Conservation (phyloP, 2,797 vertebrate species). For the Champsocephalus esox region DNA sequence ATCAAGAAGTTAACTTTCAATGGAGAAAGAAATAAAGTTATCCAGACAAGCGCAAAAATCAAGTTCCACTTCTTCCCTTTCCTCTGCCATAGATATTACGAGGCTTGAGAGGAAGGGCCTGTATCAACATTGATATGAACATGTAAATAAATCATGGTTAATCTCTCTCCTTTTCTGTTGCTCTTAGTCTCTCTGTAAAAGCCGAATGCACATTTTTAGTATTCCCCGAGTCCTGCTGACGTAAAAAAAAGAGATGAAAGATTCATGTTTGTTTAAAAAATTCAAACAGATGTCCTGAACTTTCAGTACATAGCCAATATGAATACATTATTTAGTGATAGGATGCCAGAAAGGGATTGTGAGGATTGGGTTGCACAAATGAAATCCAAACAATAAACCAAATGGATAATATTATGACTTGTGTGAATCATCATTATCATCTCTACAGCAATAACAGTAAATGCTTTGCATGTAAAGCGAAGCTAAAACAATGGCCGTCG, state of each 20-base stretch:
- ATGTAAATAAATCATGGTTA: slow-evolving; percentile 80
- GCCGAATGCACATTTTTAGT: slow-evolving; percentile 77
- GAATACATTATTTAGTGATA: slow-evolving; percentile 79
- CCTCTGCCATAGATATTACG: slow-evolving; percentile 39
- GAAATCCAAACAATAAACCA: slow-evolving; percentile 47
- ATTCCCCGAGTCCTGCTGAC: slow-evolving; percentile 79
- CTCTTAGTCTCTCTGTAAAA: slow-evolving; percentile 61
- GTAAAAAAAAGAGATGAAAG: slow-evolving; percentile 78
- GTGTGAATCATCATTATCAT: background rate
- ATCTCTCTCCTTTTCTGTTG: slow-evolving; percentile 35
- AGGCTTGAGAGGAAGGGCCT: slow-evolving; percentile 52
- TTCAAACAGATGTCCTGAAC: slow-evolving; percentile 85
- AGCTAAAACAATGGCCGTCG: background rate
- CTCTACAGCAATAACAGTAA: background rate
- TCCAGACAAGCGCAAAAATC: slow-evolving; percentile 26
- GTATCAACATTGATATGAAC: slow-evolving; percentile 71
- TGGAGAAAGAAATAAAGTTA: slow-evolving; percentile 14
- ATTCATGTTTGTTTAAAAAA: slow-evolving; percentile 85
- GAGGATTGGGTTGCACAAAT: slow-evolving; percentile 43
- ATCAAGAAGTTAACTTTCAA: slow-evolving; percentile 32
- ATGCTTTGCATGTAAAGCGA: background rate
- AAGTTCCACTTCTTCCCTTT: slow-evolving; percentile 1
- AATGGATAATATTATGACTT: background rate
- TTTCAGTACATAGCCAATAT: slow-evolving; percentile 71
- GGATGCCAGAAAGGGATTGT: slow-evolving; percentile 66